Conservation (phyloP, 2,888 invertebrate genomes). For the Phengaris alcon region DNA sequence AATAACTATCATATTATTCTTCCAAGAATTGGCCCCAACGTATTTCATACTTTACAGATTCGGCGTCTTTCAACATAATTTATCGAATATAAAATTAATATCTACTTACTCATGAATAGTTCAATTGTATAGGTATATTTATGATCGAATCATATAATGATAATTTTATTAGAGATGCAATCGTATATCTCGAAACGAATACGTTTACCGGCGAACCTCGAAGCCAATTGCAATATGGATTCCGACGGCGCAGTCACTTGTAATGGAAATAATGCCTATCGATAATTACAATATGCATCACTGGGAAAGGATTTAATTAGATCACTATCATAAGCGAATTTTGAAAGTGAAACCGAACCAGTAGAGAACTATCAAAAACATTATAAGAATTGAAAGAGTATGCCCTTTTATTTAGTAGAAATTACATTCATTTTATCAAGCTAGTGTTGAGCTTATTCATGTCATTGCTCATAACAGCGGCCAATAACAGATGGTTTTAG, state of each 20-base stretch:
- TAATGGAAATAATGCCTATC: conserved; percentile 5
- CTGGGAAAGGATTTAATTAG: background rate
- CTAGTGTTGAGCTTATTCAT: too few species aligned
- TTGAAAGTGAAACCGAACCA: background rate
- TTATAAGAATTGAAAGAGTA: too few species aligned
- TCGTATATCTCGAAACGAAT: background rate
- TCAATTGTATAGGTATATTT: background rate
- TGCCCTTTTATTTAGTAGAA: too few species aligned
- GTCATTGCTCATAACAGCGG: too few species aligned
- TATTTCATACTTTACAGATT: background rate
- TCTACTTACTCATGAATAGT: background rate
- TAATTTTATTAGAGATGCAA: conserved; percentile 9
- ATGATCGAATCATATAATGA: conserved; percentile 1
- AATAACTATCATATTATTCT: too few species aligned
- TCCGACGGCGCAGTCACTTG: conserved; percentile 2
- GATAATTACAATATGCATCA: conserved; percentile 1
- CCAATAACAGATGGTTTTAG: too few species aligned
- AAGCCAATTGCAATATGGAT: conserved; percentile 18
- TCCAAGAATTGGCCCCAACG: background rate
- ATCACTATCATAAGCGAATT: background rate
- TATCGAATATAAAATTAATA: background rate
- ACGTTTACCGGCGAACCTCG: background rate
- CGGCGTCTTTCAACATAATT: background rate
- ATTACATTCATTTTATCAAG: too few species aligned
- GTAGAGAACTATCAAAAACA: too few species aligned